Evolutionary conservation across 2,113 vertebrate species (phyloP).

Genomic region (Solea senegalensis): DNA sequence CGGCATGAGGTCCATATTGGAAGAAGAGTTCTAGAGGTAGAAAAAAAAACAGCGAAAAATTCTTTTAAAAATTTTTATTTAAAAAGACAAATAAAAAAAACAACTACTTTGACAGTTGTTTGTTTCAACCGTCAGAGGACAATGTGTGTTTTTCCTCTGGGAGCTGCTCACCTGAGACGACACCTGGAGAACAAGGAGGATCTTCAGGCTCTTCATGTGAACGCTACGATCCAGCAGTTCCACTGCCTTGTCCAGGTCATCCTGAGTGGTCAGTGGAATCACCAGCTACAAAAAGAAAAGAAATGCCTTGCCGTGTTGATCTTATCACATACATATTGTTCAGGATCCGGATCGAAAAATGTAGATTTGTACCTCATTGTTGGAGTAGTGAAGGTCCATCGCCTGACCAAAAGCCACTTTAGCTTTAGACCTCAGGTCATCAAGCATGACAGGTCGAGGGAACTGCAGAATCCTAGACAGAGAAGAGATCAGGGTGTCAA

Average conservation of each 20-base stretch:
- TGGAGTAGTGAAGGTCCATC: conserved; percentile 98
- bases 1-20: conserved; percentile 86
- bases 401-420: conserved; percentile 94
- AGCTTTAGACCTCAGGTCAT: conserved; percentile 91
- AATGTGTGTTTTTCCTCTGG: too few relatives aligned
- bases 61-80: not conserved
- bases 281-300: conserved; percentile 83
- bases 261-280: conserved; percentile 95
- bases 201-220: conserved; percentile 99
- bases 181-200: conserved; percentile 90
- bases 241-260: conserved; percentile 96
- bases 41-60: not conserved
- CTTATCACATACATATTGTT: not conserved
- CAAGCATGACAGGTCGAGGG: conserved; percentile 92
- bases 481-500: conserved; percentile 7
- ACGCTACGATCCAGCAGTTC: conserved; percentile 95
- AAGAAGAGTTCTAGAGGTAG: conserved; percentile 70
- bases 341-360: not conserved
- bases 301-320: accelerated
- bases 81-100: not conserved
- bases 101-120: not conserved
- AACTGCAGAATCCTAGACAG: conserved; percentile 92
- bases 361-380: conserved; percentile 89
- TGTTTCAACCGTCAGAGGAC: not conserved
- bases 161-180: conserved; percentile 85